phyloP scores from a whole-genome alignment of 1,140 invertebrate genomes.

The Bombus confusus region DNA sequence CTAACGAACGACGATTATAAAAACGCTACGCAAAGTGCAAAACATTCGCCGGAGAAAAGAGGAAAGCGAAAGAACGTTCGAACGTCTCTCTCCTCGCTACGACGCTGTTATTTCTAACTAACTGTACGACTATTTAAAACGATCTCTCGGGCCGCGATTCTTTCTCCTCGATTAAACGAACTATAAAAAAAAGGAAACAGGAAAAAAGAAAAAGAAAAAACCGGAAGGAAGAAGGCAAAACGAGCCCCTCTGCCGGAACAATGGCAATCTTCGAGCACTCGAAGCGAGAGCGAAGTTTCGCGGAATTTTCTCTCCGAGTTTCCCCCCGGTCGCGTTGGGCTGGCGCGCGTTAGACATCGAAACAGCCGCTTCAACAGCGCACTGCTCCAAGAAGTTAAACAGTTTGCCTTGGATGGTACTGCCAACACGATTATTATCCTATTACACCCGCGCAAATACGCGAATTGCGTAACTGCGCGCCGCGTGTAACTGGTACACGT shows the following conservation, averaged over 20 bases:
- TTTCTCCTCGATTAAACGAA: constrained; percentile 5
- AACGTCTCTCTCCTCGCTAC: background rate
- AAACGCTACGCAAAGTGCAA: background rate
- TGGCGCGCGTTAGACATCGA: background rate
- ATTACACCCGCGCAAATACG: constrained; percentile 39
- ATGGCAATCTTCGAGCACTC: background rate
- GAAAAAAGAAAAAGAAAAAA: background rate
- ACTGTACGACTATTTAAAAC: constrained; percentile 10
- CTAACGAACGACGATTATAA: background rate
- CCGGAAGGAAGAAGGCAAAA: background rate
- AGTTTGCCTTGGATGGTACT: constrained; percentile 44
- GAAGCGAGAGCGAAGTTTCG: background rate
- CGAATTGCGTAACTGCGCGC: constrained; percentile 42
- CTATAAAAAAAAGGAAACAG: background rate
- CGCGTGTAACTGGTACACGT: constrained; percentile 4
- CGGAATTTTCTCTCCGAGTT: background rate
- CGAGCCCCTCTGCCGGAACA: background rate
- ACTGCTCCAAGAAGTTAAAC: constrained; percentile 22
- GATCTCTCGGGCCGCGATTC: background rate
- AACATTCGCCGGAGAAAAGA: background rate
- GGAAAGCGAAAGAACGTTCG: background rate
- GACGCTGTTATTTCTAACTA: background rate
- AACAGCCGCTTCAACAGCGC: background rate
- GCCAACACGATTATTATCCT: constrained; percentile 42
- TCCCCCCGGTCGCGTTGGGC: background rate